These are phyloP conservation scores for Shinisaurus crocodilurus DNA, from an alignment of 2,113 vertebrate genomes.

Conservation along the genomic window DNA sequence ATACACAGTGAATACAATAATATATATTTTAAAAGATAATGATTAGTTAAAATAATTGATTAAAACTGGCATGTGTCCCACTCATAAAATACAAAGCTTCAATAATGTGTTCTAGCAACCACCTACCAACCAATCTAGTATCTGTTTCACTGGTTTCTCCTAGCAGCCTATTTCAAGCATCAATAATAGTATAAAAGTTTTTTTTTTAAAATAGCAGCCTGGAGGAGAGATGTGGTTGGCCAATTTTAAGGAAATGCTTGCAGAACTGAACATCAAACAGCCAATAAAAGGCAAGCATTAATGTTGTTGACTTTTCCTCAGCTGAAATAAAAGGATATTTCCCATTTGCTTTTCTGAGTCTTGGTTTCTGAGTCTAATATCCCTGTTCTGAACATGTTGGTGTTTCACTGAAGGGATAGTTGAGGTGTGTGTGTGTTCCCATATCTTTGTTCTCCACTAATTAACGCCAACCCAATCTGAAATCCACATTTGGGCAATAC, in stretches of 20 bases:
- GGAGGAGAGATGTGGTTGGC: not conserved
- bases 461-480: not conserved
- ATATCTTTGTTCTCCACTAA: conserved; percentile 34
- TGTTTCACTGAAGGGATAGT: conserved; percentile 7
- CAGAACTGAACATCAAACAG: not conserved
- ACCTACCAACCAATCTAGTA: not conserved
- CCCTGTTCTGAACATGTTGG: not conserved
- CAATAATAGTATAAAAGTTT: not conserved
- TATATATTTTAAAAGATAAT: too few relatives aligned
- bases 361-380: not conserved
- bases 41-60: too few relatives aligned
- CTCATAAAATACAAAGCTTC: too few relatives aligned
- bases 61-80: too few relatives aligned
- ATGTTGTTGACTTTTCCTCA: conserved; percentile 3
- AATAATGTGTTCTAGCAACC: not conserved
- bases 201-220: not conserved
- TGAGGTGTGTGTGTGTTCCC: conserved; percentile 25
- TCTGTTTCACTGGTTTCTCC: not conserved
- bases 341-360: conserved; percentile 29
- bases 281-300: not conserved
- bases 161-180: not conserved
- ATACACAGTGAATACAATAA: too few relatives aligned
- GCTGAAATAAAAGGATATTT: conserved; percentile 36
- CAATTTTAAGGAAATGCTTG: not conserved
- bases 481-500: too few relatives aligned